Evolutionary conservation across 2,888 invertebrate genomes (phyloP).

Genomic region (Campoplex capitator): DNA sequence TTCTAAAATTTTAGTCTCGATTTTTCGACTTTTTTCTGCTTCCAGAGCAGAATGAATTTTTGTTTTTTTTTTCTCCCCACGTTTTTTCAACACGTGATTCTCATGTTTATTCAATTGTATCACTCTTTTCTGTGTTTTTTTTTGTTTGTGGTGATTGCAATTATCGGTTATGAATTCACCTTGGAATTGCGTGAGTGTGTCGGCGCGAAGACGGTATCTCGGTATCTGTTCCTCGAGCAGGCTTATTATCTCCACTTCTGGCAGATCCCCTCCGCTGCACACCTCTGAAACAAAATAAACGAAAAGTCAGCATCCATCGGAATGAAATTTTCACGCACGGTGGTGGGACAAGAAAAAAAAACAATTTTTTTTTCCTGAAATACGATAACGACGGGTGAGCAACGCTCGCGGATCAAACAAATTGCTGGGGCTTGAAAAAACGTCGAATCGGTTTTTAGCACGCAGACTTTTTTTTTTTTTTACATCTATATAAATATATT

Average conservation of each 20-base stretch:
- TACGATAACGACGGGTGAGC: not conserved
- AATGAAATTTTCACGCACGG: not conserved
- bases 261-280: slow-evolving; percentile 96
- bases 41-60: too few relatives aligned
- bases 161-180: slow-evolving; percentile 86
- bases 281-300: slow-evolving; percentile 89
- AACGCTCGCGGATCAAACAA: not conserved
- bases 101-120: not conserved
- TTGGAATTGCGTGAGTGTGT: slow-evolving; percentile 96
- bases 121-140: not conserved
- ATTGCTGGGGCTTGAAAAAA: not conserved
- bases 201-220: slow-evolving; percentile 96
- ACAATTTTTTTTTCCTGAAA: not conserved
- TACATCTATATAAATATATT: not conserved
- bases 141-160: not conserved
- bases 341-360: not conserved
- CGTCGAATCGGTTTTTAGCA: not conserved
- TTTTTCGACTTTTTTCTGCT: not conserved
- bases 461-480: not conserved
- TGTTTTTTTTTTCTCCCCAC: too few relatives aligned
- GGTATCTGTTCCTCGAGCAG: slow-evolving; percentile 98
- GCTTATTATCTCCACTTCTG: slow-evolving; percentile 98
- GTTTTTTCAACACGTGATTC: not conserved
- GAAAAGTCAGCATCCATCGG: slow-evolving; percentile 53
- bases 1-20: not conserved